Evolutionary conservation across 2,888 invertebrate species (phyloP).

Genomic region (Strigamia transsilvanica): DNA sequence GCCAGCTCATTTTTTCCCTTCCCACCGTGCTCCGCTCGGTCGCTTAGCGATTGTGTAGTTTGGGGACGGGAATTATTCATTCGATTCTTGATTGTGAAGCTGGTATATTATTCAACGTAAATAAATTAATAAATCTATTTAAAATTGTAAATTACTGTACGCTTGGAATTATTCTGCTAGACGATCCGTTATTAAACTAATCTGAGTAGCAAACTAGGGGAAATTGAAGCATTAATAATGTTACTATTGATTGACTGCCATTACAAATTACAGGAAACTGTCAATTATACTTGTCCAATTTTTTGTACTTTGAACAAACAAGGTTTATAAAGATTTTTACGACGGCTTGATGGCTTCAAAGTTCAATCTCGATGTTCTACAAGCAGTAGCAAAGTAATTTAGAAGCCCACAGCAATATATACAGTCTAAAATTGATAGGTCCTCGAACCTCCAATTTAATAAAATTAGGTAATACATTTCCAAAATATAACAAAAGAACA

Average conservation of each 20-base stretch:
- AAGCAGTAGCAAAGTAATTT: neutral
- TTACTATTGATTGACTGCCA: slow-evolving; percentile 42
- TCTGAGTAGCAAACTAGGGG: neutral
- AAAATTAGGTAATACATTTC: neutral
- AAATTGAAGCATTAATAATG: slow-evolving; percentile 40
- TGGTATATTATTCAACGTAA: neutral
- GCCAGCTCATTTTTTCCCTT: neutral
- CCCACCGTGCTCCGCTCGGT: neutral
- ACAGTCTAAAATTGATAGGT: neutral
- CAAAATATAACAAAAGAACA: neutral
- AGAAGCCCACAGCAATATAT: neutral
- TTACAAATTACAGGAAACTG: slow-evolving; percentile 43
- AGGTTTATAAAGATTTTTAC: slow-evolving; percentile 17
- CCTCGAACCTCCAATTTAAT: neutral
- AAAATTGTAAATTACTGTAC: neutral
- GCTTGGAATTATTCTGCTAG: neutral
- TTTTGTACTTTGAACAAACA: slow-evolving; percentile 10
- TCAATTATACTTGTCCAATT: slow-evolving; percentile 30
- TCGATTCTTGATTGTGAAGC: neutral
- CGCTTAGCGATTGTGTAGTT: neutral
- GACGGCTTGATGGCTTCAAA: slow-evolving; percentile 4
- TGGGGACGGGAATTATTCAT: neutral
- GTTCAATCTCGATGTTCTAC: neutral
- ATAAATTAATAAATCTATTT: slow-evolving; percentile 1
- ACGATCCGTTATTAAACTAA: slow-evolving; percentile 27